These are phyloP conservation scores for Echiichthys vipera DNA, from an alignment of 2,797 vertebrate species.

Conservation along the genomic window DNA sequence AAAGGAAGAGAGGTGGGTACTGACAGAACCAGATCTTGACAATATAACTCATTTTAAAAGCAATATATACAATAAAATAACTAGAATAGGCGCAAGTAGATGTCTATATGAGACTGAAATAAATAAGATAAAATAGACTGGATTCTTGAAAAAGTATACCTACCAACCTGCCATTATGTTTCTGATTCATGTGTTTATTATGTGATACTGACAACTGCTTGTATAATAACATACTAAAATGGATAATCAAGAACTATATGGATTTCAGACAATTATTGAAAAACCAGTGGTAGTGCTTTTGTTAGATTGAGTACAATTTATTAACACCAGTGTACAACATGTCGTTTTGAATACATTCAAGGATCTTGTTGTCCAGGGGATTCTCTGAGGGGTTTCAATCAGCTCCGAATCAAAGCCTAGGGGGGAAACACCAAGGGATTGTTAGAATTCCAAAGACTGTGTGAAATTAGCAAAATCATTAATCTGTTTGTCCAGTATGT, in stretches of 20 bases:
- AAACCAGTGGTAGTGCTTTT: conserved; percentile 25
- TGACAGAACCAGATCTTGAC: no score
- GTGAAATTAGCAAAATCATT: conserved; percentile 54
- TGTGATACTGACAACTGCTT: background rate
- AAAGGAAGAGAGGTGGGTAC: no score
- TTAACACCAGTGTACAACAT: conserved; percentile 25
- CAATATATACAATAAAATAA: background rate
- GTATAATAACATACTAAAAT: background rate
- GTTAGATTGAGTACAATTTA: background rate
- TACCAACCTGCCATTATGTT: no score
- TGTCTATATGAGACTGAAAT: background rate
- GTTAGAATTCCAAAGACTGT: conserved; percentile 40
- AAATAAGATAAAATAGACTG: background rate
- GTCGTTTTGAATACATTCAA: conserved; percentile 30
- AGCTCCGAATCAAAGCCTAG: conserved; percentile 32
- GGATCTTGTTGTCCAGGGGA: conserved; percentile 18
- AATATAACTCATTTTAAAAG: background rate
- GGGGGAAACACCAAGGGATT: conserved; percentile 27
- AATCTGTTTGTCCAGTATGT: conserved; percentile 45
- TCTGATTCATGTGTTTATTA: background rate
- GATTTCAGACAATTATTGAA: background rate
- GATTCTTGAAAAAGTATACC: background rate
- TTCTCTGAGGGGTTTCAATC: conserved; percentile 35
- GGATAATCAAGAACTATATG: background rate
- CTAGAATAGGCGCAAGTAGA: background rate